Evolutionary conservation across 2,888 invertebrate genomes (phyloP).

Genomic region (Lasioglossum pauxillum): DNA sequence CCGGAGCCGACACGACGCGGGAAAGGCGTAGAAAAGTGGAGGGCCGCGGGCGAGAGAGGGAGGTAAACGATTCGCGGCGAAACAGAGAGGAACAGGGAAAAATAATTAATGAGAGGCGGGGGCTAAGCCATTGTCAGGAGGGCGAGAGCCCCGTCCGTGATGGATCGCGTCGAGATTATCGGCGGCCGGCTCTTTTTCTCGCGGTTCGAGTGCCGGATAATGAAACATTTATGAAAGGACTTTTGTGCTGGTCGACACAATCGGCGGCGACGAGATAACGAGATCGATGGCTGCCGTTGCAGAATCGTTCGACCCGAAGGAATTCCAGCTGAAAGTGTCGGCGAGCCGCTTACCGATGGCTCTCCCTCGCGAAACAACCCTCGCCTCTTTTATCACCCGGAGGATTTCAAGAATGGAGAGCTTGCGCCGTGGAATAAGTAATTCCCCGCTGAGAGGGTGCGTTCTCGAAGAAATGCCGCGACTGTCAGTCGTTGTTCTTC

Average conservation of each 20-base stretch:
- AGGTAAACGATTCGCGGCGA: background rate
- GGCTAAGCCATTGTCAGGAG: conserved; percentile 47
- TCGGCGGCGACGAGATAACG: conserved; percentile 48
- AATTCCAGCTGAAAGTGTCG: conserved; percentile 31
- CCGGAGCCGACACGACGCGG: conserved; percentile 1
- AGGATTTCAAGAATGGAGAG: background rate
- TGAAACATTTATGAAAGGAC: conserved; percentile 71
- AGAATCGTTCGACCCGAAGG: conserved; percentile 23
- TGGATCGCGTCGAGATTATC: conserved; percentile 62
- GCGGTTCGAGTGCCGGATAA: conserved; percentile 64
- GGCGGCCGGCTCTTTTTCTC: conserved; percentile 38
- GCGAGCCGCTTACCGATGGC: conserved; percentile 2
- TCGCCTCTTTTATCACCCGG: background rate
- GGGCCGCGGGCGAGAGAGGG: background rate
- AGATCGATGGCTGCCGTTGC: conserved; percentile 40
- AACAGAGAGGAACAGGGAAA: conserved; percentile 30
- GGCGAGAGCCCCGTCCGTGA: conserved; percentile 40
- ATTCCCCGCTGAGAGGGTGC: background rate
- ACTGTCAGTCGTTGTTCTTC: background rate
- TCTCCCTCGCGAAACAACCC: background rate
- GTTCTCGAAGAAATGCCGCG: background rate
- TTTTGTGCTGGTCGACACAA: conserved; percentile 50
- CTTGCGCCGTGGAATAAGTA: background rate
- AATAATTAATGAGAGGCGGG: conserved; percentile 68
- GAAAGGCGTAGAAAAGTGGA: background rate